Evolutionary conservation across 1,140 invertebrate genomes (phyloP), one percentile per base, ranked within the genome.

Genomic region (Ceratosolen fusciceps): DNA sequence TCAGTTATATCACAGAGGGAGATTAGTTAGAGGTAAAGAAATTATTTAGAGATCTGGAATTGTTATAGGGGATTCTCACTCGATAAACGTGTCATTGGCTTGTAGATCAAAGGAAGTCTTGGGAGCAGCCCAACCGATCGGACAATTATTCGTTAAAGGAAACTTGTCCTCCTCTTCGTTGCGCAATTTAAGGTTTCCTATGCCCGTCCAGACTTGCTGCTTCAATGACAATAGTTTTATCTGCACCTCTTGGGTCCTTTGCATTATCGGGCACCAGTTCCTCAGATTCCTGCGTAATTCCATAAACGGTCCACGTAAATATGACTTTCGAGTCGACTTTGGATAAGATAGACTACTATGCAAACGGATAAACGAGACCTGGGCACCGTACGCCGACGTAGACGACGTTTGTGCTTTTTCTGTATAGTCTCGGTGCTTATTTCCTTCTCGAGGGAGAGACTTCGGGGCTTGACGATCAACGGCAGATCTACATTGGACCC

Each of bases 91-190:
- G 85, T 93, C 91, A 82, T 92, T 90, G 31, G 89, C 91, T 82
- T 91, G 91, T 81, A 91, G 91, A 24, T 88, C 90, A 84, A 90
- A 89, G 9, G 91, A 90, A 82, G 92, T 89, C 82, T 88, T 92
- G 7, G 92, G 92, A 60, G 92, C 87, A 9, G 92, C 92, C 93
- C 93, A 93, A 26, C 92, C 93, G 19, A 94, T 79, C 52, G 93
- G 92, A 74, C 67, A 72, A 67, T 80, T 76, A 26, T 72, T 73
- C 4, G 3, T 26, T 4, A 86, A 84, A 4, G 83, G 58, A 52
- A 81, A 65, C 0, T 82, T 70, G 29, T 77, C 54, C 39, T 37
- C 75, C 0, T 77, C 80, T n/a, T 67, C 79, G 56, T 76, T 43
- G 10, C 72, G 60, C 12, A 62, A 19, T 21, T 74, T 70, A 31